Percentiles rank a stretch among this genome's conserved stretches.
phyloP scores from a whole-genome alignment of 2,888 invertebrate genomes.

The Auanema freiburgensis region DNA sequence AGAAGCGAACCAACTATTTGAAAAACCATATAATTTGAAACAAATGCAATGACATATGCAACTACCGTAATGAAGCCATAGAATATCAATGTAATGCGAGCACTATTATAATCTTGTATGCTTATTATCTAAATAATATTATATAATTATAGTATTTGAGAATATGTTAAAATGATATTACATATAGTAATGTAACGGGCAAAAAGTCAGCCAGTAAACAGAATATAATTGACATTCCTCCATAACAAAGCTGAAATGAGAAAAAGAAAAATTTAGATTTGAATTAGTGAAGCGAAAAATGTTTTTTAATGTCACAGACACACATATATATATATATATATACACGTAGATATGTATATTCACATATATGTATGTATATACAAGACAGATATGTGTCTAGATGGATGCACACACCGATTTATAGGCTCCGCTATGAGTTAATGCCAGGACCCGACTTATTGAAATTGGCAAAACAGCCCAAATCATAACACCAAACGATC shows the following conservation, averaged over 20 bases:
- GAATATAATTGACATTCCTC: constrained; percentile 42
- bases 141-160: neutral
- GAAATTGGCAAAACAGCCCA: constrained; percentile 56
- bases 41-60: constrained; percentile 51
- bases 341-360: too few species aligned
- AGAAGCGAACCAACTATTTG: constrained; percentile 39
- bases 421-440: constrained; percentile 40
- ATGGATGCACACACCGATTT: constrained; percentile 30
- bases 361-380: too few species aligned
- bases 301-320: too few species aligned
- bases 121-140: constrained; percentile 33
- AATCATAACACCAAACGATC: constrained; percentile 56
- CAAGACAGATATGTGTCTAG: neutral
- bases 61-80: constrained; percentile 46
- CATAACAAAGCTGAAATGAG: constrained; percentile 41
- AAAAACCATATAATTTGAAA: constrained; percentile 52
- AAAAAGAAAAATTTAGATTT: constrained; percentile 6
- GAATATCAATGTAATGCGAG: constrained; percentile 40
- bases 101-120: constrained; percentile 42
- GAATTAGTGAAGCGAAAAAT: neutral
- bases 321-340: too few species aligned
- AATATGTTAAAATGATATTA: constrained; percentile 19
- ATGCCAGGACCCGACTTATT: constrained; percentile 44
- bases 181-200: constrained; percentile 44
- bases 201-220: constrained; percentile 46